Conservation (phyloP, 2,113 vertebrate genomes). For the Alouatta palliata region DNA sequence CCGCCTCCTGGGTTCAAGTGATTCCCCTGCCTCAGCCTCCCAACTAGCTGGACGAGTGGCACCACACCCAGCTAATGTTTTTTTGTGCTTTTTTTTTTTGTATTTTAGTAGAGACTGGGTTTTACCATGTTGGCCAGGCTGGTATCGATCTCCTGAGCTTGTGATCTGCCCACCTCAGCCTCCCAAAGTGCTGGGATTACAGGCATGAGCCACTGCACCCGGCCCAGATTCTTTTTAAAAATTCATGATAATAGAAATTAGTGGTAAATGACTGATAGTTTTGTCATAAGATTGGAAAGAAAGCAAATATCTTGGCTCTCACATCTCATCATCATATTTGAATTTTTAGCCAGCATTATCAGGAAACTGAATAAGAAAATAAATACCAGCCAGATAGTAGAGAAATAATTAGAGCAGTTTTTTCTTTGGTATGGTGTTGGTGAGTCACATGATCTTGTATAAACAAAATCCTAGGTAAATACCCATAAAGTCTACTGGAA, state of each 20-base stretch:
- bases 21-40: too few relatives aligned
- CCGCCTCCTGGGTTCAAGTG: too few relatives aligned
- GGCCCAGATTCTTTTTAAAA: too few relatives aligned
- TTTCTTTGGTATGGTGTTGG: rapidly evolving
- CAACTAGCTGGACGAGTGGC: too few relatives aligned
- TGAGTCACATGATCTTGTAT: background rate
- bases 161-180: too few relatives aligned
- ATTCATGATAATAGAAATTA: background rate
- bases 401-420: background rate
- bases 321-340: background rate
- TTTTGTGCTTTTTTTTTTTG: too few relatives aligned
- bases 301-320: background rate
- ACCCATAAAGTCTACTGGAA: background rate
- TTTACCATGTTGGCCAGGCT: too few relatives aligned
- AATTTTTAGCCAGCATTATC: background rate
- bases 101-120: too few relatives aligned
- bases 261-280: background rate
- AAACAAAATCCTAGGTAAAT: background rate
- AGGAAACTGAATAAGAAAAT: background rate
- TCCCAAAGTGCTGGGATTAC: too few relatives aligned
- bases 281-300: background rate
- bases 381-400: background rate
- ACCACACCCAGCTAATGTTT: too few relatives aligned
- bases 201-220: too few relatives aligned
- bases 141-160: too few relatives aligned